Evolutionary conservation across 1,140 invertebrate species (phyloP).

Genomic region (Aphidius gifuensis): DNA sequence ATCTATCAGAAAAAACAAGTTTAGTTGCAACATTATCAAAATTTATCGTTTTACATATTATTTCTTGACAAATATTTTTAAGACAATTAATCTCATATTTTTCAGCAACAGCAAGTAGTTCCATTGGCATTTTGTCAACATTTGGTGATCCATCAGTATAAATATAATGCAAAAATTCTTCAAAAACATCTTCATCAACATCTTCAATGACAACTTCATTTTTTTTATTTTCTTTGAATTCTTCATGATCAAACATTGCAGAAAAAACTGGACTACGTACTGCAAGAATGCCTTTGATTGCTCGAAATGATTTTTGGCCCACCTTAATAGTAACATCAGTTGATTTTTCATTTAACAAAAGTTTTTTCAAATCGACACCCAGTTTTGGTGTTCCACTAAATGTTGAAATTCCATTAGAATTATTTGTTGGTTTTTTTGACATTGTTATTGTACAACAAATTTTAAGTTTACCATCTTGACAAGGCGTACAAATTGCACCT

Average conservation of each 20-base stretch:
- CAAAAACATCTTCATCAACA: constrained; percentile 91
- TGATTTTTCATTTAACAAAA: constrained; percentile 7
- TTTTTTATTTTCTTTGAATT: constrained; percentile 96
- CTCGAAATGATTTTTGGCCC: background rate
- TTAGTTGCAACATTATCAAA: no score
- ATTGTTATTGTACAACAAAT: no score
- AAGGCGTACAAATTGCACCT: no score
- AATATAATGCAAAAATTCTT: constrained; percentile 89
- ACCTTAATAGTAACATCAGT: background rate
- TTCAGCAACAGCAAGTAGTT: constrained; percentile 93
- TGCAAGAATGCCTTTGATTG: constrained; percentile 51
- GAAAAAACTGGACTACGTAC: constrained; percentile 94
- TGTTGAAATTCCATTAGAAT: no score
- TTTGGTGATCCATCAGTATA: no score
- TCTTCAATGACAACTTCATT: constrained; percentile 97
- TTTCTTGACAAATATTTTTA: no score
- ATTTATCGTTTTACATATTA: no score
- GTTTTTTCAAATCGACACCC: constrained; percentile 8
- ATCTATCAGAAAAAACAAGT: no score
- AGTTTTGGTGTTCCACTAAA: no score
- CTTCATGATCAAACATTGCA: constrained; percentile 99
- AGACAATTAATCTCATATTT: constrained; percentile 69
- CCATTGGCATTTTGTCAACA: constrained; percentile 81
- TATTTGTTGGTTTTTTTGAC: no score
- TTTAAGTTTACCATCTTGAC: no score